Evolutionary conservation across 2,888 invertebrate species (phyloP).

Genomic region (Isotomurus palustris): DNA sequence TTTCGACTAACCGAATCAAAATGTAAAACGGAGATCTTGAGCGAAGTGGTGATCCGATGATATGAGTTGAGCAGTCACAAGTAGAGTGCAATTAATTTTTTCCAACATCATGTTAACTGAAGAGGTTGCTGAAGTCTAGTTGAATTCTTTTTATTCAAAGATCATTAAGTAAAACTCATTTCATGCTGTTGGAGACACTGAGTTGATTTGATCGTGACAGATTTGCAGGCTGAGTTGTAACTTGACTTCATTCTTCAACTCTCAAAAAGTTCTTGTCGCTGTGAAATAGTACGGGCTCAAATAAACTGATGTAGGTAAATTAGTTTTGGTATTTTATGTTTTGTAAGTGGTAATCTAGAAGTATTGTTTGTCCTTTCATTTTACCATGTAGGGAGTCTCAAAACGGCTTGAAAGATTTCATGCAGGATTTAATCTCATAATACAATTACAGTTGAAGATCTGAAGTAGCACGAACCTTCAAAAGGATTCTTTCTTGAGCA

Average conservation of each 20-base stretch:
- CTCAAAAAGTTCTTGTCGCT: background rate
- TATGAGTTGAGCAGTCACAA: background rate
- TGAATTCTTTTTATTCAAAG: slow-evolving; percentile 2
- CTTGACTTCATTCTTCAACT: slow-evolving; percentile 1
- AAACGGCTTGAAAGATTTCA: background rate
- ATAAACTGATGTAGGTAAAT: no score
- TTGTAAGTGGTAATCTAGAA: no score
- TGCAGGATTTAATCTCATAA: background rate
- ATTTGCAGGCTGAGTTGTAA: slow-evolving; percentile 21
- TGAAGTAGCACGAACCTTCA: background rate
- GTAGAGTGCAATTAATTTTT: slow-evolving; percentile 16
- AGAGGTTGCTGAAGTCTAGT: slow-evolving; percentile 5
- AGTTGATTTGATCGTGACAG: slow-evolving; percentile 30
- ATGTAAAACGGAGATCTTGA: no score
- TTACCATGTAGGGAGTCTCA: background rate
- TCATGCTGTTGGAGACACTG: slow-evolving; percentile 16
- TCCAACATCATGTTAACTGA: background rate
- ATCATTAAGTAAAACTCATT: slow-evolving; percentile 9
- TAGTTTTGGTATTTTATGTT: no score
- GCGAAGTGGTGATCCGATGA: no score
- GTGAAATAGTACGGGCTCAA: no score
- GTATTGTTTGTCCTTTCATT: no score
- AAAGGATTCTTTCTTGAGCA: background rate
- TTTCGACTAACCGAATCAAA: no score
- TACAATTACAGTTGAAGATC: background rate